phyloP scores from a whole-genome alignment of 2,113 vertebrate genomes.

The Aplodontia rufa region DNA sequence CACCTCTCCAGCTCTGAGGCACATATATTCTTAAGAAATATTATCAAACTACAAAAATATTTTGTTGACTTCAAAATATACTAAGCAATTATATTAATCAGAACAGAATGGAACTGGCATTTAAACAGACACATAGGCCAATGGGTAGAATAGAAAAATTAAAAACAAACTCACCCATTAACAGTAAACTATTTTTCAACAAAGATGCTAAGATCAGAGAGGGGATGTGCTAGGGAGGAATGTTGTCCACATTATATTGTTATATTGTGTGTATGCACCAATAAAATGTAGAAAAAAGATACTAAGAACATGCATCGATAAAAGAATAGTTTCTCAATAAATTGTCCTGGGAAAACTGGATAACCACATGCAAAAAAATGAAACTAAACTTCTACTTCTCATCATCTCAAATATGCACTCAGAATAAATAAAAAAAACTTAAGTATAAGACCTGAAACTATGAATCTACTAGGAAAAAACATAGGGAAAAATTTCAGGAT shows the following conservation, averaged over 20 bases:
- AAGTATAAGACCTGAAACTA: not conserved
- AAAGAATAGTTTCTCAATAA: not conserved
- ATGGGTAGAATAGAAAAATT: not conserved
- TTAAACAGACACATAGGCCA: not conserved
- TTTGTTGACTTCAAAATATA: not conserved
- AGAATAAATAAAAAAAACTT: not conserved
- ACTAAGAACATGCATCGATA: not conserved
- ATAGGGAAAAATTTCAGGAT: not conserved
- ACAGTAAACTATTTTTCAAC: not conserved
- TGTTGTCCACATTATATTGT: too few species aligned
- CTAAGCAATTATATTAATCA: not conserved
- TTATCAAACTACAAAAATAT: not conserved
- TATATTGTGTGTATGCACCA: too few species aligned
- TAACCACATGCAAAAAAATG: not conserved
- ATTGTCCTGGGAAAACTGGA: not conserved
- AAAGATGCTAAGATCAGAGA: not conserved
- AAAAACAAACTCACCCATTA: not conserved
- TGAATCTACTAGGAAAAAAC: not conserved
- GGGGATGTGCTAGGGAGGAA: too few species aligned
- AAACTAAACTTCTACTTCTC: not conserved
- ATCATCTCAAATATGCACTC: not conserved
- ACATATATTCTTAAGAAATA: not conserved
- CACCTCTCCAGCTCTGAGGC: too few species aligned
- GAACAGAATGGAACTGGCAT: not conserved
- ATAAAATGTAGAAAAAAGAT: too few species aligned